Percentiles rank a stretch among this genome's conserved stretches.
Conservation (phyloP, 1,140 invertebrate genomes). For the Drosophila pallidifrons region DNA sequence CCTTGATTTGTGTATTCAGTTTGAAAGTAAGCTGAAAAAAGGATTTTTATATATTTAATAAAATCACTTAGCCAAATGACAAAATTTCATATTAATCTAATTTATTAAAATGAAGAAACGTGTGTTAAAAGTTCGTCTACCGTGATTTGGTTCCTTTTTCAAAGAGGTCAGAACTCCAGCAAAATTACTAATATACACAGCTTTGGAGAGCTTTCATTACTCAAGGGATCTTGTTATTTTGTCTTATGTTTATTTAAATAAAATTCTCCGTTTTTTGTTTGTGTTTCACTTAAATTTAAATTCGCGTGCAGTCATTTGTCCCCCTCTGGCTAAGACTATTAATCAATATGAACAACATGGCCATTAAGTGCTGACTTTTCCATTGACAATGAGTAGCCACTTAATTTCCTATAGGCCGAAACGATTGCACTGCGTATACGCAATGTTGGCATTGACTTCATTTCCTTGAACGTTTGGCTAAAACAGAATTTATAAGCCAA, state of each 20-base stretch:
- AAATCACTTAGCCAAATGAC: too few relatives aligned
- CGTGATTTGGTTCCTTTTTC: too few relatives aligned
- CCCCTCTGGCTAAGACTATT: conserved; percentile 3
- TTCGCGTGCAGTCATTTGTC: background rate
- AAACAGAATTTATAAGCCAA: conserved; percentile 58
- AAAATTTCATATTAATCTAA: too few relatives aligned
- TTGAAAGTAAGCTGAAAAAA: background rate
- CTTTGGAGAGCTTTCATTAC: too few relatives aligned
- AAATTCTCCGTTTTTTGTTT: background rate
- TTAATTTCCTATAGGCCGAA: conserved; percentile 43
- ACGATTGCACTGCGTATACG: conserved; percentile 39
- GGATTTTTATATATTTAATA: too few relatives aligned
- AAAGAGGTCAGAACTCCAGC: too few relatives aligned
- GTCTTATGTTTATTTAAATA: conserved; percentile 13
- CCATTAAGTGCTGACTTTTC: conserved; percentile 20
- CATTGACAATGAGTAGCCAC: conserved; percentile 31
- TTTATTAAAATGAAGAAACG: too few relatives aligned
- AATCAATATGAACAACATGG: conserved; percentile 32
- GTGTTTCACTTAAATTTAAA: conserved; percentile 1
- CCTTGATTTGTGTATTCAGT: background rate
- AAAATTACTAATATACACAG: too few relatives aligned
- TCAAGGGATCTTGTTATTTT: background rate
- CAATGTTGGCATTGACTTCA: conserved; percentile 43
- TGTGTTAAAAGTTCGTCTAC: too few relatives aligned
- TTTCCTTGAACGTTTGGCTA: conserved; percentile 60